Base-by-base conservation (phyloP, 2,797 vertebrate genomes). In the Neosilurus hyrtlii region DNA sequence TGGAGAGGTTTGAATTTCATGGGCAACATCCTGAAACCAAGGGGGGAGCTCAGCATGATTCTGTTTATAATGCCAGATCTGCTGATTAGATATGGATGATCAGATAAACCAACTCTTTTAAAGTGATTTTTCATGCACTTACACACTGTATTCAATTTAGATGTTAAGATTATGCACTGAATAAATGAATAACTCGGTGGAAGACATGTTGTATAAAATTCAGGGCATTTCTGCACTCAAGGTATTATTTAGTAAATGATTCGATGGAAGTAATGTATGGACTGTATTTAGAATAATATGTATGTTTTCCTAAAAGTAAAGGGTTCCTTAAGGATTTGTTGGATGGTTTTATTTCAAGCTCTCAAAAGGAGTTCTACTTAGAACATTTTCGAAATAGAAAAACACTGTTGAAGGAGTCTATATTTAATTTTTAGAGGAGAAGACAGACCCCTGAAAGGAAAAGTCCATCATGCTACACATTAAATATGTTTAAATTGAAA, bases 101-200 rank as follows among this genome's bases (percentile, higher is more conserved):
- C 93, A 93, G 93, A 94, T 93, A 92, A 93, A 89, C 79, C 86
- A 77, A 88, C 89, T 88, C 90, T 89, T 91, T 93, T 91, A 92
- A 92, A 92, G 89, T 91, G 90, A 92, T 94, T 93, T 92, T 90
- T 85, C 87, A 76, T 89, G 91, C 91, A 87, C 90, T 90, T 89
- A 89, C 81, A 83, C 87, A 91, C 90, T 90, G 90, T 92, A 94
- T 94, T 94, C 92, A 94, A 94, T 94, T 94, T 93, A 94, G 93
- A 95, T 94, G 86, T 86, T 49, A 83, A 92, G 93, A 95, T 95
- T 83, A 93, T 92, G 90, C 88, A 88, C 86, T 83, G 91, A 91
- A 92, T 92, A 92, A 92, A 93, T 93, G 73, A 83, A 74, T 80
- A 78, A 84, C 83, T 52, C 81, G n/a, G 65, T 71, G 79, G 56